phyloP scores from a whole-genome alignment of 1,140 invertebrate species.

The Cydia strobilella region DNA sequence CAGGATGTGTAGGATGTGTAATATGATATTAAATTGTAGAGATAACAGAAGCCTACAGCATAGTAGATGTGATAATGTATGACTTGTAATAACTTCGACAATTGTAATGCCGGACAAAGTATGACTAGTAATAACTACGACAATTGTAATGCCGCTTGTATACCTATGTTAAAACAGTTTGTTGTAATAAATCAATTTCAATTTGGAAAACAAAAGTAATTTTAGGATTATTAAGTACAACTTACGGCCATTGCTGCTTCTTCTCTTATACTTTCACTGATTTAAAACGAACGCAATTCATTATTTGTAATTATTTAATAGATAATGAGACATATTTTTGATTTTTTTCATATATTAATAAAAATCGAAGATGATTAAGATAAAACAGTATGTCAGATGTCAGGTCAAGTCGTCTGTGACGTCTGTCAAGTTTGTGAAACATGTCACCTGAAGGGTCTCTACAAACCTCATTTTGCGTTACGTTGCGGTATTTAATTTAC shows the following conservation, averaged over 20 bases:
- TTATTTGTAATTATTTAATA: background rate
- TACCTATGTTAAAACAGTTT: background rate
- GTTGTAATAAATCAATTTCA: background rate
- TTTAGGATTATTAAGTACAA: background rate
- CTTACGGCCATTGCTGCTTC: conserved; percentile 12
- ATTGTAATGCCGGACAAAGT: background rate
- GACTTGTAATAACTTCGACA: background rate
- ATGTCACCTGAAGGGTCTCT: background rate
- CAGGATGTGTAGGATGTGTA: conserved; percentile 18
- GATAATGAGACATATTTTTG: background rate
- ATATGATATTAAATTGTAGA: background rate
- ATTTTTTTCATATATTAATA: background rate
- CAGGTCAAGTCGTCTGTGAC: background rate
- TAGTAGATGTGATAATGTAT: background rate
- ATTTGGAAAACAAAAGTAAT: background rate
- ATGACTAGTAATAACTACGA: background rate
- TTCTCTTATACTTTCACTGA: background rate
- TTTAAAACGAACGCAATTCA: background rate
- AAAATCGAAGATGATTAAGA: conserved; percentile 7
- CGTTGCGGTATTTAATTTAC: too few relatives aligned
- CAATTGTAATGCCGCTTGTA: background rate
- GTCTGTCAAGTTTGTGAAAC: background rate
- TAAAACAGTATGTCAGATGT: background rate
- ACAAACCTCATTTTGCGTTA: too few relatives aligned
- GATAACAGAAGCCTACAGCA: conserved; percentile 5